Conservation (phyloP, 2,113 vertebrate species). For the Stictonetta naevosa region DNA sequence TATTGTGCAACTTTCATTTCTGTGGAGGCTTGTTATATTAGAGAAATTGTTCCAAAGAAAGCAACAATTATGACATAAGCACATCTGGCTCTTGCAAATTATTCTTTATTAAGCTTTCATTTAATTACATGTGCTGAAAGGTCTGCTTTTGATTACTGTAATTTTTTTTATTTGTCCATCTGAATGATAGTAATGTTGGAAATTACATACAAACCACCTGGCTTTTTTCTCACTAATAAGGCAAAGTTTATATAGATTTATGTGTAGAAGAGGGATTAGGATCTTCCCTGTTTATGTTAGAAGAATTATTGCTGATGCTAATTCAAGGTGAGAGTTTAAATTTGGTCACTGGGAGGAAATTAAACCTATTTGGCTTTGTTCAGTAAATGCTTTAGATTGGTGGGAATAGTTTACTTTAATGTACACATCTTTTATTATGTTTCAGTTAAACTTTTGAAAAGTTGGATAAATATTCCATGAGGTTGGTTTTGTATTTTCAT, state of each 20-base stretch:
- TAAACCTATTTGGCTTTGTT: constrained; percentile 25
- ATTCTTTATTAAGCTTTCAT: constrained; percentile 88
- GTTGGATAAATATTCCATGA: neutral
- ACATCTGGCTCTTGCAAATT: constrained; percentile 87
- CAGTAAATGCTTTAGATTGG: constrained; percentile 32
- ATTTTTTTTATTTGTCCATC: constrained; percentile 86
- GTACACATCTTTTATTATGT: neutral
- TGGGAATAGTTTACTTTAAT: constrained; percentile 34
- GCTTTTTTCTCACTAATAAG: constrained; percentile 72
- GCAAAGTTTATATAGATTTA: constrained; percentile 74
- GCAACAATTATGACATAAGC: constrained; percentile 87
- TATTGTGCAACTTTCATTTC: constrained; percentile 86
- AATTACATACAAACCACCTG: constrained; percentile 82
- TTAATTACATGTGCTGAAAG: constrained; percentile 86
- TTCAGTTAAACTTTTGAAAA: constrained; percentile 29
- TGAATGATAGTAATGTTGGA: constrained; percentile 82
- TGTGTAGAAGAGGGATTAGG: constrained; percentile 59
- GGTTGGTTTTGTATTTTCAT: neutral
- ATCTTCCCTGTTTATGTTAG: constrained; percentile 66
- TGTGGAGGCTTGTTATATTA: constrained; percentile 81
- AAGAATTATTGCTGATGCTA: constrained; percentile 55
- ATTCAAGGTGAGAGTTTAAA: constrained; percentile 70
- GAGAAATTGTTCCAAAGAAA: constrained; percentile 88
- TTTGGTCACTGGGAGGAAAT: constrained; percentile 61
- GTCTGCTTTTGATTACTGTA: constrained; percentile 84